A percentile compares a stretch with the other conserved stretches of the same genome.
Conservation (phyloP, 2,797 vertebrate species). For the Scolopax bukidnonensis region DNA sequence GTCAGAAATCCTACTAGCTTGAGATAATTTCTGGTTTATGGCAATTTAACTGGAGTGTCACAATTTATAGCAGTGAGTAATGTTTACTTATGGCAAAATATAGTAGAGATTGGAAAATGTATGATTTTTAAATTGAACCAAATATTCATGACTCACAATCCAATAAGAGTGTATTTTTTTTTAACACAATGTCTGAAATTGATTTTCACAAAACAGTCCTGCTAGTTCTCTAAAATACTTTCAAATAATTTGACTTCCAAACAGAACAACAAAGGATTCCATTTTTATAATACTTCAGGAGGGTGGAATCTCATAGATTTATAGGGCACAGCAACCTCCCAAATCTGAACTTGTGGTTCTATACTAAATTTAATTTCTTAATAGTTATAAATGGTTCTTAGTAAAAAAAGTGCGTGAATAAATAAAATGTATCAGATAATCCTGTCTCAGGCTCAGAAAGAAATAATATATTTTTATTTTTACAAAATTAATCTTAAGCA, state of each 20-base stretch:
- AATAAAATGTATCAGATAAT: constrained; percentile 10
- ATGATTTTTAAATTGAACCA: neutral
- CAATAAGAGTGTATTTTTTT: neutral
- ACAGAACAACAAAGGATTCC: neutral
- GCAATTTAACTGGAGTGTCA: neutral
- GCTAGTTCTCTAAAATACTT: neutral
- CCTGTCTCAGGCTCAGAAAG: neutral
- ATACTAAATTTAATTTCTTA: neutral
- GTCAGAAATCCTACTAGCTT: neutral
- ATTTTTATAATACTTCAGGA: neutral
- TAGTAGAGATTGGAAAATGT: neutral
- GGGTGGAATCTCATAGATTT: neutral
- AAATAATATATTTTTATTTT: neutral
- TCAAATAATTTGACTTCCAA: neutral
- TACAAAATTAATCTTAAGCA: neutral
- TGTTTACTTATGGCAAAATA: neutral
- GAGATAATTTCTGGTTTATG: neutral
- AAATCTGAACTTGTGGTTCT: neutral
- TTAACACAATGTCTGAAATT: neutral
- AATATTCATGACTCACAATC: neutral
- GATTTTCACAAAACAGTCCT: neutral
- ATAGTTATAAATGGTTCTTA: neutral
- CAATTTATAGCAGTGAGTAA: neutral
- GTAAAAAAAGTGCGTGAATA: neutral
- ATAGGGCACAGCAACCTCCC: neutral